Conservation (phyloP, 2,113 vertebrate genomes). For the Sialia sialis region DNA sequence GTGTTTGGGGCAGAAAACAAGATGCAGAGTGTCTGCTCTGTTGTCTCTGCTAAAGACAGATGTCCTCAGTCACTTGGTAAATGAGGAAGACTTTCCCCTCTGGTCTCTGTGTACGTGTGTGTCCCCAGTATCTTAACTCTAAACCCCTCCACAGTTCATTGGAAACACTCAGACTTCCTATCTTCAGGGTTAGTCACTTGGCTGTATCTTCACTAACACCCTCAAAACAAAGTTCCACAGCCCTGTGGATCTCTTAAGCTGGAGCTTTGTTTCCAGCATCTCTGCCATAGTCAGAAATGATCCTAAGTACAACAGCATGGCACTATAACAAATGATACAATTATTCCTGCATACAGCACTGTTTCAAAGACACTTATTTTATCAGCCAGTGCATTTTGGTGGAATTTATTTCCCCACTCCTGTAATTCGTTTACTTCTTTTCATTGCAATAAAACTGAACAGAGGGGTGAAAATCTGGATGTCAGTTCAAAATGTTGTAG, state of each 20-base stretch:
- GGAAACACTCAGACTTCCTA: not conserved
- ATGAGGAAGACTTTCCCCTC: not conserved
- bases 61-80: not conserved
- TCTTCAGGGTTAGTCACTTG: not conserved
- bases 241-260: not conserved
- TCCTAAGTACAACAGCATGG: conserved; percentile 3
- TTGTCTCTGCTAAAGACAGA: not conserved
- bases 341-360: conserved; percentile 40
- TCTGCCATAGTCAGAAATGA: not conserved
- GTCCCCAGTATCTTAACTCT: not conserved
- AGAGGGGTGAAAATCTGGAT: not conserved
- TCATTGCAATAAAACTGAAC: not conserved
- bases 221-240: not conserved
- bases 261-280: not conserved
- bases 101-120: not conserved
- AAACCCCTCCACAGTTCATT: not conserved
- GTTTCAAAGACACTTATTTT: conserved; percentile 42
- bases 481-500: conserved; percentile 18
- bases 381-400: not conserved
- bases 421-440: conserved; percentile 29
- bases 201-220: not conserved
- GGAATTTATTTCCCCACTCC: conserved; percentile 25
- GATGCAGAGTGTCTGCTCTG: not conserved
- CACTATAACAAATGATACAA: conserved; percentile 47
- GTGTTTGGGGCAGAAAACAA: not conserved